Evolutionary conservation across 2,888 invertebrate genomes (phyloP).

Genomic region (Dynastes grantii): DNA sequence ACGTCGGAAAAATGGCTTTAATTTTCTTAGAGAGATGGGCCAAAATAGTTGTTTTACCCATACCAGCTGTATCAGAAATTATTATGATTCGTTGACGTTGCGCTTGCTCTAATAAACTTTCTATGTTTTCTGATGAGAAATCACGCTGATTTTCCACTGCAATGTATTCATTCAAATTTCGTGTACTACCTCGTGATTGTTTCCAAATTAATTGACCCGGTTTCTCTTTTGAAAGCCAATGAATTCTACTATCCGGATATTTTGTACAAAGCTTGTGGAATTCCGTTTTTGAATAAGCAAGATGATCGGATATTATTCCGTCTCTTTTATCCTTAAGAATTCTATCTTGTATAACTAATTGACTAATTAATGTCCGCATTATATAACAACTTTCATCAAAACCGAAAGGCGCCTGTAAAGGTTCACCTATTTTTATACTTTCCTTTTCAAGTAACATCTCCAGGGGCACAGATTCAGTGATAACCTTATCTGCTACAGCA

Average conservation of each 20-base stretch:
- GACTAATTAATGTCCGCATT: neutral
- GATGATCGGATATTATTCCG: neutral
- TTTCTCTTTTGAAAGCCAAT: neutral
- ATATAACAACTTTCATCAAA: constrained; percentile 6
- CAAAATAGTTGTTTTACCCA: constrained; percentile 9
- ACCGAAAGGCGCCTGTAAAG: neutral
- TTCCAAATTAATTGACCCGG: neutral
- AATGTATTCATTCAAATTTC: neutral
- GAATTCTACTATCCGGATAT: neutral
- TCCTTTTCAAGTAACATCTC: neutral
- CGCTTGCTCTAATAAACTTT: neutral
- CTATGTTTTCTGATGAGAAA: neutral
- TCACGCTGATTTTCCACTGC: neutral
- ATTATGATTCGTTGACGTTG: neutral
- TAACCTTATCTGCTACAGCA: neutral
- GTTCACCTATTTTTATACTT: neutral
- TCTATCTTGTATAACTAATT: too few relatives aligned
- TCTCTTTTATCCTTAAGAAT: neutral
- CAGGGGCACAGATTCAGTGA: neutral
- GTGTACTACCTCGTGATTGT: neutral
- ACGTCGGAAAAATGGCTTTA: neutral
- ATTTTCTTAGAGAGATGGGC: constrained; percentile 4
- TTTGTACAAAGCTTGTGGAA: neutral
- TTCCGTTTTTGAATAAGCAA: neutral
- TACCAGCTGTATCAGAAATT: constrained; percentile 8